Evolutionary conservation across 2,888 invertebrate genomes (phyloP).

Genomic region (Galerucella pusilla): DNA sequence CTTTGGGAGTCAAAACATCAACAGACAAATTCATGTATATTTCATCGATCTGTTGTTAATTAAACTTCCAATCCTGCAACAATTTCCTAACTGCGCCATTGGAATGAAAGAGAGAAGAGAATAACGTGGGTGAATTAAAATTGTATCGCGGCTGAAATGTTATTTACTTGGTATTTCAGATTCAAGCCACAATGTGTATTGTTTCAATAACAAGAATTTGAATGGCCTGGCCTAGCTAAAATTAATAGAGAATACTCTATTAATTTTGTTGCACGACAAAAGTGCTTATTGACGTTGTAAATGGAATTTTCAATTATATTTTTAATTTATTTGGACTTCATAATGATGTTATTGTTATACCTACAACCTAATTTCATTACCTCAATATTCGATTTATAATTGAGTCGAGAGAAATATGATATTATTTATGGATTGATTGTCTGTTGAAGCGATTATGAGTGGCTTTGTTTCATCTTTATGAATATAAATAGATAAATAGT

Average conservation of each 20-base stretch:
- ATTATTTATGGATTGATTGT: constrained; percentile 23
- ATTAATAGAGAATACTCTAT: constrained; percentile 61
- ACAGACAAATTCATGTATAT: not conserved
- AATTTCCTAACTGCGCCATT: constrained; percentile 28
- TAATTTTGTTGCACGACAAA: constrained; percentile 51
- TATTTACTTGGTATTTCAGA: constrained; percentile 59
- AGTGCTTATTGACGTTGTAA: constrained; percentile 49
- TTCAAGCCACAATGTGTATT: constrained; percentile 58
- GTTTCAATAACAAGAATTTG: constrained; percentile 59
- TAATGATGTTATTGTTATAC: constrained; percentile 38
- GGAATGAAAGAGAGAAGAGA: constrained; percentile 24
- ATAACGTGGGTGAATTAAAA: constrained; percentile 38
- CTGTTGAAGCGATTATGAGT: constrained; percentile 17
- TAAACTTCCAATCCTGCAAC: not conserved
- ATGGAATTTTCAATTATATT: constrained; percentile 46
- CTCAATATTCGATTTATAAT: constrained; percentile 38
- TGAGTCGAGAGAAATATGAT: constrained; percentile 29
- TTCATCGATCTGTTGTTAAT: not conserved
- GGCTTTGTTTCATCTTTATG: constrained; percentile 23
- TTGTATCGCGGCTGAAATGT: constrained; percentile 45
- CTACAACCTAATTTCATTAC: constrained; percentile 41
- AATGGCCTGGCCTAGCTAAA: constrained; percentile 59
- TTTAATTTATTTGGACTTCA: constrained; percentile 38
- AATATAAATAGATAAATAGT: not conserved
- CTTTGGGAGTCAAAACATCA: not conserved